These are phyloP conservation scores for Ephestia elutella DNA, from an alignment of 1,140 invertebrate genomes.

Conservation along the genomic window DNA sequence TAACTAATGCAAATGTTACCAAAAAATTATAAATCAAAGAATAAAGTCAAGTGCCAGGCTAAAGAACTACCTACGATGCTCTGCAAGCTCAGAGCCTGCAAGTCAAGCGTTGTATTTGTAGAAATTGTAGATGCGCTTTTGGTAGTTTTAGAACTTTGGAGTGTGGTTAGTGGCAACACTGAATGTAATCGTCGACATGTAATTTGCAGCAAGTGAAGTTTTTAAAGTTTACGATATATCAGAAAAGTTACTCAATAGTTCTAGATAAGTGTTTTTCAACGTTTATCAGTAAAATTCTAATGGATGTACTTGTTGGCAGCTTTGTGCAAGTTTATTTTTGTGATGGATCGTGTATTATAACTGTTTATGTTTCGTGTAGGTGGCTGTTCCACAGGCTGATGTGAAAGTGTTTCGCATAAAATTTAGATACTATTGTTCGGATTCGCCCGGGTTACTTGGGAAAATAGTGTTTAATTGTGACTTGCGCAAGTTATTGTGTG, in stretches of 20 bases:
- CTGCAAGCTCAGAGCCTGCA: too few relatives aligned
- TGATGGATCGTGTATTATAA: slow-evolving; percentile 50
- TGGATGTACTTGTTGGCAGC: slow-evolving; percentile 9
- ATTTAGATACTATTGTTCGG: slow-evolving; percentile 69
- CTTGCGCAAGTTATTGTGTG: slow-evolving; percentile 42
- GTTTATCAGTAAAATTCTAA: slow-evolving; percentile 13
- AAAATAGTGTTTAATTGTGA: slow-evolving; percentile 41
- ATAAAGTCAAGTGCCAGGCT: too few relatives aligned
- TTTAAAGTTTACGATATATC: slow-evolving; percentile 35
- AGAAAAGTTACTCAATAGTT: slow-evolving; percentile 27
- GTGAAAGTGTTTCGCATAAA: slow-evolving; percentile 73
- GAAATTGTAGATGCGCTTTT: too few relatives aligned
- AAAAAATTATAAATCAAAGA: too few relatives aligned
- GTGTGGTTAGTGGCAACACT: not conserved
- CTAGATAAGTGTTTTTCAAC: slow-evolving; percentile 15
- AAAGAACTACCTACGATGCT: too few relatives aligned
- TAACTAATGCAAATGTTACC: too few relatives aligned
- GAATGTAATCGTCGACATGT: slow-evolving; percentile 56
- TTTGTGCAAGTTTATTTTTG: slow-evolving; percentile 26
- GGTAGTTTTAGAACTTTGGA: too few relatives aligned
- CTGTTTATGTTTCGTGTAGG: slow-evolving; percentile 71
- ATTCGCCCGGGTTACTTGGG: slow-evolving; percentile 59
- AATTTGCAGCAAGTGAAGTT: slow-evolving; percentile 31
- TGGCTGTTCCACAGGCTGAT: slow-evolving; percentile 56
- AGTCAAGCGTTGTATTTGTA: too few relatives aligned